A percentile compares a stretch with the other conserved stretches of the same genome.
phyloP scores from a whole-genome alignment of 2,888 invertebrate species.

The Scaeva pyrastri region DNA sequence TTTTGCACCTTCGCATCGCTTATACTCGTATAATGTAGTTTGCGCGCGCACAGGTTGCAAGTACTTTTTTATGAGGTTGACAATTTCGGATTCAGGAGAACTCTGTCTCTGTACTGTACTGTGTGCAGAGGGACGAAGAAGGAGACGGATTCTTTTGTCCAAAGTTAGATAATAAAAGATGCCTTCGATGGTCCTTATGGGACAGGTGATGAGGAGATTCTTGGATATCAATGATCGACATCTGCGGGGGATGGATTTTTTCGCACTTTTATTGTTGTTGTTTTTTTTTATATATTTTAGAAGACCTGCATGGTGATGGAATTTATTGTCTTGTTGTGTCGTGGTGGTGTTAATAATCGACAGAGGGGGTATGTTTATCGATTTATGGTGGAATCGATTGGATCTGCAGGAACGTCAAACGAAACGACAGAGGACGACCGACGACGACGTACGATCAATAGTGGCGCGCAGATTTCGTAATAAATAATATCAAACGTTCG shows the following conservation, averaged over 20 bases:
- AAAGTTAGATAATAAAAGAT: constrained; percentile 50
- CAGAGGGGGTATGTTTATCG: constrained; percentile 29
- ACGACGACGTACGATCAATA: constrained; percentile 4
- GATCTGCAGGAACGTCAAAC: constrained; percentile 13
- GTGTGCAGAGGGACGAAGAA: constrained; percentile 16
- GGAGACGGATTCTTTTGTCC: constrained; percentile 21
- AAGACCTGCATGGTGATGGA: constrained; percentile 38
- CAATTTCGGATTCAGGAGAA: constrained; percentile 25
- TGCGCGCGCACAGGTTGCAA: constrained; percentile 56
- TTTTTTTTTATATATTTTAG: neutral
- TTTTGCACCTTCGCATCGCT: constrained; percentile 17
- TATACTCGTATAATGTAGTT: too few species aligned
- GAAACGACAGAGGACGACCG: too few species aligned
- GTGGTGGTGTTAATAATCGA: constrained; percentile 39
- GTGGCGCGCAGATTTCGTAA: constrained; percentile 28
- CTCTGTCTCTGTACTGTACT: neutral
- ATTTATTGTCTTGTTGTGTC: constrained; percentile 8
- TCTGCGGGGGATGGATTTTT: constrained; percentile 54
- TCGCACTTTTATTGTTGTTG: constrained; percentile 43
- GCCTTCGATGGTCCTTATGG: constrained; percentile 10
- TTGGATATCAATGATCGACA: constrained; percentile 68
- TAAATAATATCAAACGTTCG: constrained; percentile 16
- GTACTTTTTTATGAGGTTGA: constrained; percentile 44
- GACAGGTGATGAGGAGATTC: constrained; percentile 60
- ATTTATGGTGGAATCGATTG: constrained; percentile 36